Conservation (phyloP, 2,113 vertebrate genomes). For the Phyllostomus discolor region DNA sequence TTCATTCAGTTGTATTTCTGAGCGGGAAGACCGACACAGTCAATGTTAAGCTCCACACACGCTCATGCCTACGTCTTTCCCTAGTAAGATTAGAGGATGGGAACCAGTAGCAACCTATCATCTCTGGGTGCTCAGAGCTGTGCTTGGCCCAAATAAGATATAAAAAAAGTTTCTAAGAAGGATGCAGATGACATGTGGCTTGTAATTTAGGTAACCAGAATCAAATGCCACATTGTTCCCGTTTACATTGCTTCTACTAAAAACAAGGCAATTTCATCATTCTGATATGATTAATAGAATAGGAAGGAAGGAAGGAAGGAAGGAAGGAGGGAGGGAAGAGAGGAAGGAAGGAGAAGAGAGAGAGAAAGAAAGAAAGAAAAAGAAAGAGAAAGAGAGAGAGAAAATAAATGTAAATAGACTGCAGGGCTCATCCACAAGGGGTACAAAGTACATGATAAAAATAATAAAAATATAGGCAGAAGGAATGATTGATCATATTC, state of each 20-base stretch:
- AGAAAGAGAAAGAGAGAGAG: too few species aligned
- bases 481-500: background rate
- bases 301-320: background rate
- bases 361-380: too few species aligned
- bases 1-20: background rate
- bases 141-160: background rate
- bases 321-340: background rate
- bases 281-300: slow-evolving; percentile 1
- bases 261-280: slow-evolving; percentile 5
- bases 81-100: background rate
- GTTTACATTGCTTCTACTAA: background rate
- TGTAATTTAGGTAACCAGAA: background rate
- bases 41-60: background rate
- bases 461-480: slow-evolving; percentile 36
- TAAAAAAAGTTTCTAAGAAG: background rate
- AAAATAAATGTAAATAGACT: background rate
- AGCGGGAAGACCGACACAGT: background rate
- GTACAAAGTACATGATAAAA: slow-evolving; percentile 8
- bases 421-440: background rate
- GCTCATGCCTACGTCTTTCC: background rate
- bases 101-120: background rate
- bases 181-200: background rate
- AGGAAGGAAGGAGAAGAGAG: too few species aligned
- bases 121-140: background rate
- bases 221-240: background rate